These are phyloP conservation scores for Manis crassicaudata DNA, from an alignment of 2,797 vertebrate genomes.

Conservation along the genomic window DNA sequence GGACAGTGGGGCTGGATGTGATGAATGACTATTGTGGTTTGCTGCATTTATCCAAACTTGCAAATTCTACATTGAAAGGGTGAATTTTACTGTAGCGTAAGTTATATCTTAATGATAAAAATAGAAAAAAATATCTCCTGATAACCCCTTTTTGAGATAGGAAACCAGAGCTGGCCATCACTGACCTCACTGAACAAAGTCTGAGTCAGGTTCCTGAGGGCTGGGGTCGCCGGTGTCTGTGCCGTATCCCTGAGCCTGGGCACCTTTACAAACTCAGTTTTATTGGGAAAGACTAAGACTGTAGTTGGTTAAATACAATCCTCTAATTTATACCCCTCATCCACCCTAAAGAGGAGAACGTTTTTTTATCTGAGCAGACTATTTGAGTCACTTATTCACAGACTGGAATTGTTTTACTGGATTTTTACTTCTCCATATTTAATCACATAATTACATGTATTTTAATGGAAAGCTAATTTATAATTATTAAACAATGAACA, in stretches of 20 bases:
- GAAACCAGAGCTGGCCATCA: neutral
- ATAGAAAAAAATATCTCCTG: neutral
- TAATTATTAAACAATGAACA: slow-evolving; percentile 51
- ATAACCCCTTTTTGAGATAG: neutral
- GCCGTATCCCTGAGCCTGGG: neutral
- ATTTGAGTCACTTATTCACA: slow-evolving; percentile 9
- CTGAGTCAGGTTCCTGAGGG: neutral
- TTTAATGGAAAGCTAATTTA: slow-evolving; percentile 66
- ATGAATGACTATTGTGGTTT: neutral
- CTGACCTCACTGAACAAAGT: neutral
- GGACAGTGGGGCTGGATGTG: fast-evolving
- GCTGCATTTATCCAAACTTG: neutral
- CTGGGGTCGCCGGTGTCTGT: fast-evolving
- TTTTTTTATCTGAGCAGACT: neutral
- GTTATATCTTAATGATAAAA: neutral
- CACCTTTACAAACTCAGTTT: neutral
- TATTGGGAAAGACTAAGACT: neutral
- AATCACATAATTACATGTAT: slow-evolving; percentile 67
- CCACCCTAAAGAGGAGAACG: neutral
- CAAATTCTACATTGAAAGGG: neutral
- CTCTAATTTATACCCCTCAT: neutral
- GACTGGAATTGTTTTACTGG: slow-evolving; percentile 50
- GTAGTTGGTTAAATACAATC: neutral
- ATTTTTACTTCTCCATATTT: slow-evolving; percentile 62
- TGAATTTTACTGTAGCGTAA: neutral